Evolutionary conservation across 2,113 vertebrate species (phyloP).

Genomic region (Pelusios castaneus): DNA sequence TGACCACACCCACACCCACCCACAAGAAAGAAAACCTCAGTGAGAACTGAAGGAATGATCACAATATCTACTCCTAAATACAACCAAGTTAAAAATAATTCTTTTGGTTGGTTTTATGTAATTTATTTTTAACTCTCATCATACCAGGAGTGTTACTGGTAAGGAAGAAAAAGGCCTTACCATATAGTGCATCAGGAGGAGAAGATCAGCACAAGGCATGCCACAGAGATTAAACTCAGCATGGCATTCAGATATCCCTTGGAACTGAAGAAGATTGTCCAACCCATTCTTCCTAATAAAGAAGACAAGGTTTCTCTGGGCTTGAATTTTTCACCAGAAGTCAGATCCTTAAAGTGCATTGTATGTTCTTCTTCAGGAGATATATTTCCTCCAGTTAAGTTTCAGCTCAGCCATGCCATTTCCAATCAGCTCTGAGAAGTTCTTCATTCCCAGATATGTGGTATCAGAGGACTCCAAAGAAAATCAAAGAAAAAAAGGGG

Average conservation of each 20-base stretch:
- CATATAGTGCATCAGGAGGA: conserved; percentile 97
- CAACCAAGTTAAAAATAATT: neutral
- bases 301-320: conserved; percentile 74
- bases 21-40: conserved; percentile 48
- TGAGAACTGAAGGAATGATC: conserved; percentile 60
- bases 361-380: conserved; percentile 79
- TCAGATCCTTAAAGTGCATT: conserved; percentile 73
- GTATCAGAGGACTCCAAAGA: conserved; percentile 71
- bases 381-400: conserved; percentile 80
- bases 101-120: neutral
- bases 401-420: conserved; percentile 84
- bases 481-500: conserved; percentile 49
- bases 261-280: conserved; percentile 73
- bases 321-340: conserved; percentile 77
- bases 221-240: conserved; percentile 82
- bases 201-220: conserved; percentile 87
- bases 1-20: neutral
- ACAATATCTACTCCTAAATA: conserved; percentile 35
- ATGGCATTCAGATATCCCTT: conserved; percentile 76
- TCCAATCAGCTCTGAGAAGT: conserved; percentile 80
- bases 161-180: conserved; percentile 80
- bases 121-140: neutral
- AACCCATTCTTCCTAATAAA: conserved; percentile 78
- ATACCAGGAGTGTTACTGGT: conserved; percentile 31
- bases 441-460: conserved; percentile 78